Base-by-base conservation (phyloP, 2,113 vertebrate genomes). In the Toxotes chatareus region DNA sequence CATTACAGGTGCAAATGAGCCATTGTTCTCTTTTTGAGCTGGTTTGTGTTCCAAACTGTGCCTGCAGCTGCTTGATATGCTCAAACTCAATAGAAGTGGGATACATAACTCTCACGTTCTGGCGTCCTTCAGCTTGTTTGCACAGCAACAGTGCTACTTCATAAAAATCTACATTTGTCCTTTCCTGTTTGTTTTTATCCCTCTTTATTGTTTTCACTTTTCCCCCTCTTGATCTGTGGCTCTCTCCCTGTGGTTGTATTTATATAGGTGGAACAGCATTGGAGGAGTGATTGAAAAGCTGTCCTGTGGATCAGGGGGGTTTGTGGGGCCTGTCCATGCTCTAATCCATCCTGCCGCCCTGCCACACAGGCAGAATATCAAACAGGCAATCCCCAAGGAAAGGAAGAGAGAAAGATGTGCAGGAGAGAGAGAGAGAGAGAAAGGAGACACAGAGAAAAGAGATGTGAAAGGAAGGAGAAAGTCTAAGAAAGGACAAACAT, bases 271-370 rank as follows among this genome's bases (percentile, higher is more conserved):
- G 80, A 93, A 88, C 88, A 81, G 87, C 84, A 86, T 82, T 85
- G 91, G 90, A 80, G 82, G 84, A 91, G 92, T 94, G 96, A 90
- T 91, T 95, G 96, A 97, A 96, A 95, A 96, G 93, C 95, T 95
- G 95, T 95, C 88, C 94, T 94, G 91, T 94, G 90, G 89, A 93
- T 95, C 94, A 93, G 90, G 92, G 88, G 94, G 93, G 91, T 92
- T 93, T 84, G 92, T 93, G 94, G 92, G 95, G 96, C 94, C 96
- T 97, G 96, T 96, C 97, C 96, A 93, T 77, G 93, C 94, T 94
- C 92, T 96, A 97, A 96, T 97, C 94, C 95, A 94, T 96, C 96
- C 91, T 93, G 93, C 93, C 84, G 93, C 92, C 89, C 90, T 83
- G 85, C 85, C 79, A 95, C 95, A 94, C 96, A 87, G 82, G 95